Percentiles rank a stretch among this genome's conserved stretches.
These are phyloP conservation scores for Chorisops tibialis DNA, from an alignment of 2,888 invertebrate species.

Conservation along the genomic window DNA sequence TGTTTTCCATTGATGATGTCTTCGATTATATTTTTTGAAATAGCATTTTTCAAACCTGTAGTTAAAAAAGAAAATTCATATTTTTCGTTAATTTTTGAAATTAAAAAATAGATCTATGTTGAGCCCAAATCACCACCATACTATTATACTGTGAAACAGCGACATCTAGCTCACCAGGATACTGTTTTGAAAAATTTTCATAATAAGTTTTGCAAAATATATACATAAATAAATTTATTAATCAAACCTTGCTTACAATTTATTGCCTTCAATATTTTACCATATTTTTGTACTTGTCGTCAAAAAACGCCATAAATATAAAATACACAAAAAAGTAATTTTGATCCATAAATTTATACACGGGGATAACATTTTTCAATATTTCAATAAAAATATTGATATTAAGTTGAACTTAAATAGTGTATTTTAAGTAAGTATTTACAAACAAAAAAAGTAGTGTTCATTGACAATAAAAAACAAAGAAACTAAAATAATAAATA, in stretches of 20 bases:
- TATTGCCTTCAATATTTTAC: slow-evolving; percentile 6
- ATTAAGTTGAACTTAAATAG: not conserved
- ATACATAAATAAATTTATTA: slow-evolving; percentile 24
- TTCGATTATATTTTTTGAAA: no score
- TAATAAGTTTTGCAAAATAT: no score
- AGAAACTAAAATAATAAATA: not conserved
- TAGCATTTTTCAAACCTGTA: no score
- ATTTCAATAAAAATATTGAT: not conserved
- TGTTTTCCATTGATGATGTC: no score
- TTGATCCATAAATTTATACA: no score
- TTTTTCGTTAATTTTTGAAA: no score
- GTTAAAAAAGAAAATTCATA: no score
- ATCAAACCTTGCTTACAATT: slow-evolving; percentile 17
- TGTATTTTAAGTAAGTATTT: not conserved
- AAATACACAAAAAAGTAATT: not conserved
- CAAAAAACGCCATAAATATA: slow-evolving; percentile 1
- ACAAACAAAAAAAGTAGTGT: slow-evolving; percentile 23
- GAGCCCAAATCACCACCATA: no score
- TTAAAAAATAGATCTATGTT: no score
- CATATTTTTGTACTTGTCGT: not conserved
- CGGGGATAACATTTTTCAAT: not conserved
- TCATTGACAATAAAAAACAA: slow-evolving; percentile 26
- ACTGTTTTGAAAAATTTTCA: no score
- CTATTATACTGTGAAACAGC: no score
- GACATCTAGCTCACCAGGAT: no score